phyloP scores from a whole-genome alignment of 2,113 vertebrate genomes.

The Sterrhoptilus dennistouni region DNA sequence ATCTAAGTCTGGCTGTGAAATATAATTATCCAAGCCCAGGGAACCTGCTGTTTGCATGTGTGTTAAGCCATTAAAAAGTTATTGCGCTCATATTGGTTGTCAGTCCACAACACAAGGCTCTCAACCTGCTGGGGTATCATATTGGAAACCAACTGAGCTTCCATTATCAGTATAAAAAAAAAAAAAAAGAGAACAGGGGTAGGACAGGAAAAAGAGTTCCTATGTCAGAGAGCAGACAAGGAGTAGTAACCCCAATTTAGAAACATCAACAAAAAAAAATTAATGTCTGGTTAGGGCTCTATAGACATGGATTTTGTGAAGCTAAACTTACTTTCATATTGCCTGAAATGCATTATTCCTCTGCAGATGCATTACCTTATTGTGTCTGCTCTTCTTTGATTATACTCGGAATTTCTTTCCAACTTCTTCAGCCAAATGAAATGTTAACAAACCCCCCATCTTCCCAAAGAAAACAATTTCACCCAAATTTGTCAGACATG shows the following conservation, averaged over 20 bases:
- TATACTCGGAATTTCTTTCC: background rate
- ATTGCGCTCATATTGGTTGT: background rate
- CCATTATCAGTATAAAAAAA: background rate
- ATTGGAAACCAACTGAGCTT: background rate
- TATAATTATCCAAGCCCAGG: background rate
- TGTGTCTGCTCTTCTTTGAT: background rate
- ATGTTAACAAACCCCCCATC: background rate
- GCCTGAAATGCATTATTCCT: background rate
- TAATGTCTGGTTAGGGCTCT: background rate
- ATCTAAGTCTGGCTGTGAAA: slow-evolving; percentile 14
- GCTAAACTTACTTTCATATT: background rate
- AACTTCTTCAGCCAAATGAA: background rate
- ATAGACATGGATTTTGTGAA: background rate
- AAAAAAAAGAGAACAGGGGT: background rate
- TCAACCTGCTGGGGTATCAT: background rate
- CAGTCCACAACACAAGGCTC: background rate
- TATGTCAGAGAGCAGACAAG: background rate
- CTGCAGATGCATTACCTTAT: background rate
- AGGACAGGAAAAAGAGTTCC: background rate
- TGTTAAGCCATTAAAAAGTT: slow-evolving; percentile 16
- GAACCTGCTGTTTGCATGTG: slow-evolving; percentile 9
- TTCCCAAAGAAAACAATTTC: background rate
- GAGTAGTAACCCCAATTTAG: background rate
- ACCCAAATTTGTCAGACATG: background rate
- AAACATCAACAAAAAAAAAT: background rate